Evolutionary conservation across 1,140 invertebrate genomes (phyloP), one percentile per base, ranked within the genome.

Genomic region (Bombus turneri): DNA sequence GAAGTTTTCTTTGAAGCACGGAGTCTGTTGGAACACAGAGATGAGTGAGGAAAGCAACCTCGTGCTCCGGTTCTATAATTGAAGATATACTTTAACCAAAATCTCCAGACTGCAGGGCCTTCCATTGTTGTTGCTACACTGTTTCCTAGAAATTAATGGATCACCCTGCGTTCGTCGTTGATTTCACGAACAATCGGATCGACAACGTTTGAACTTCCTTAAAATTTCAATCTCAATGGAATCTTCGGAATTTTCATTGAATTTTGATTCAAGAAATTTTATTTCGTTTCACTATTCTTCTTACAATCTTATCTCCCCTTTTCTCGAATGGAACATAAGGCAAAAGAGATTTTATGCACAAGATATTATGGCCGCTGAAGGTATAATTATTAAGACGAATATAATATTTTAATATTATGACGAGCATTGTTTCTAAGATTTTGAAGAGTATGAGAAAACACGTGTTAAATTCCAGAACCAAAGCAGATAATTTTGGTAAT

Each of bases 71-170:
- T 74, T 83, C 59, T 86, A 75, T 87, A 83, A 83, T 78, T 83
- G 79, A 83, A 82, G 86, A 87, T 87, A 87, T 74, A 53, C 85
- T 83, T 87, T 82, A 87, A 87, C 85, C 66, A 75, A 87, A 39
- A 87, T 87, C 66, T 47, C 68, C 62, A 77, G 86, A 80, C 74
- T 86, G 78, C 78, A 57, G 74, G 72, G n/a, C 64, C 68, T 64
- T 62, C 76, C 72, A 87, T 87, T 87, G 83, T 87, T 87, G 76
- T 86, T 87, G 78, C 41, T 87, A 87, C 86, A 87, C 86, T 87
- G 86, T 87, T 87, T 77, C 66, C 71, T 18, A 57, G 47, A 86
- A 87, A 87, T 87, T 87, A 87, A 87, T 87, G 78, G 66, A 73
- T 78, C 57, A 43, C 5, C 39, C 75, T 78, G 81, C 39, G 47